These are phyloP conservation scores for Microcebus murinus DNA, from an alignment of 2,113 vertebrate genomes.

Conservation along the genomic window DNA sequence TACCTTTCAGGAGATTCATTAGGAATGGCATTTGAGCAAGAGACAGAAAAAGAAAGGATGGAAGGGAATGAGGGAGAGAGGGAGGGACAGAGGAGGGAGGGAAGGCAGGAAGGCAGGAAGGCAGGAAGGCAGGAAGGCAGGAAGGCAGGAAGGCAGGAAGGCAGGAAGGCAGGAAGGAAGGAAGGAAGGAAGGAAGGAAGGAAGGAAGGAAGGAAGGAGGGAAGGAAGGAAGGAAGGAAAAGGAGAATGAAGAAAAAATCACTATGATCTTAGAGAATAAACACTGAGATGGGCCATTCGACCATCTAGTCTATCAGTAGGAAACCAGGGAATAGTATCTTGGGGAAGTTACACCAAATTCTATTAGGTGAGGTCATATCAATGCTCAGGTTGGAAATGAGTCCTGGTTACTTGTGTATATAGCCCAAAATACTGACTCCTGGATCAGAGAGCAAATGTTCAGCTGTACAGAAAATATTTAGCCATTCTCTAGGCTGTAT, in stretches of 20 bases:
- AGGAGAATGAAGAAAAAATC: background rate
- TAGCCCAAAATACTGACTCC: background rate
- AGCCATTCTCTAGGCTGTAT: background rate
- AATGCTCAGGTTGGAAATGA: background rate
- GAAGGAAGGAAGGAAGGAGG: no score
- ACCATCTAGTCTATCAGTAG: background rate
- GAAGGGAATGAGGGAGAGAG: rapidly evolving
- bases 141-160: rapidly evolving
- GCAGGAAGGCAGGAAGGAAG: background rate
- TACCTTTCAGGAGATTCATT: background rate
- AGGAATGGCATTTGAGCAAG: background rate
- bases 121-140: rapidly evolving
- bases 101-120: rapidly evolving
- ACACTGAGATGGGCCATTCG: background rate
- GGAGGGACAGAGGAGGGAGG: rapidly evolving
- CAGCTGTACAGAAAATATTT: background rate
- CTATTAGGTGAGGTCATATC: background rate
- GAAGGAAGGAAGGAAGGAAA: background rate
- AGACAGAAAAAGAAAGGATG: no score
- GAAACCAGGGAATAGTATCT: no score
- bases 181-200: rapidly evolving
- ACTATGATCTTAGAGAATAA: background rate
- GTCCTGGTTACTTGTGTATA: background rate
- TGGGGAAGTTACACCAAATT: background rate
- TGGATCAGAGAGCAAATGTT: background rate